These are phyloP conservation scores for Muscicapa adusta DNA, from an alignment of 2,113 vertebrate genomes.

Conservation along the genomic window DNA sequence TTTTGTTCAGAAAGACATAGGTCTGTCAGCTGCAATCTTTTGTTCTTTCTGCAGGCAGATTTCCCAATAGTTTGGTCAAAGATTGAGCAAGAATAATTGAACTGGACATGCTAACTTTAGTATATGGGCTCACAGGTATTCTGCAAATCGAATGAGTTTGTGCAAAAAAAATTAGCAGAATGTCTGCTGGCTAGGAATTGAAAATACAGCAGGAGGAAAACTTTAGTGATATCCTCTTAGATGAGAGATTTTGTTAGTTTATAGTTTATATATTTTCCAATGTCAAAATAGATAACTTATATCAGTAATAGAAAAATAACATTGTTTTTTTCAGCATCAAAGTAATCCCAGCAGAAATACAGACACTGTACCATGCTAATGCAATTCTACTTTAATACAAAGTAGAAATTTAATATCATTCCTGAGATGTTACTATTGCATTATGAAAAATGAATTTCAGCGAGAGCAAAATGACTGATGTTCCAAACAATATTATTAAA, in stretches of 20 bases:
- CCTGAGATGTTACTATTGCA: slow-evolving; percentile 16
- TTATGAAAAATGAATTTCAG: slow-evolving; percentile 52
- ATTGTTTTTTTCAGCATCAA: slow-evolving; percentile 41
- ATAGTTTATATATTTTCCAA: slow-evolving; percentile 33
- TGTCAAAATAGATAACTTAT: slow-evolving; percentile 51
- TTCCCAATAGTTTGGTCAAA: background rate
- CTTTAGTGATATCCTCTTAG: background rate
- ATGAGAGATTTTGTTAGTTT: slow-evolving; percentile 34
- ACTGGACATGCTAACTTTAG: background rate
- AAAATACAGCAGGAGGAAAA: background rate
- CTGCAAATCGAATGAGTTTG: background rate
- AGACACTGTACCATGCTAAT: slow-evolving; percentile 20
- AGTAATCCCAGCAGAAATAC: slow-evolving; percentile 34
- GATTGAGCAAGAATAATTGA: background rate
- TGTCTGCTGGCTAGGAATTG: background rate
- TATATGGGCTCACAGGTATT: background rate
- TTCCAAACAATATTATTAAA: slow-evolving; percentile 8
- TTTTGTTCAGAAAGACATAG: background rate
- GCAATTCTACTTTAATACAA: slow-evolving; percentile 52
- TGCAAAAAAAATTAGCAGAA: background rate
- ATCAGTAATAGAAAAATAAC: slow-evolving; percentile 52
- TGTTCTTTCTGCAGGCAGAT: background rate
- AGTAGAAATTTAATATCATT: slow-evolving; percentile 54
- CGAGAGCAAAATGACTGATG: slow-evolving; percentile 19
- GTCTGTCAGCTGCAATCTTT: background rate